These are phyloP conservation scores for Rhagium mordax DNA, from an alignment of 2,888 invertebrate genomes.

Conservation along the genomic window DNA sequence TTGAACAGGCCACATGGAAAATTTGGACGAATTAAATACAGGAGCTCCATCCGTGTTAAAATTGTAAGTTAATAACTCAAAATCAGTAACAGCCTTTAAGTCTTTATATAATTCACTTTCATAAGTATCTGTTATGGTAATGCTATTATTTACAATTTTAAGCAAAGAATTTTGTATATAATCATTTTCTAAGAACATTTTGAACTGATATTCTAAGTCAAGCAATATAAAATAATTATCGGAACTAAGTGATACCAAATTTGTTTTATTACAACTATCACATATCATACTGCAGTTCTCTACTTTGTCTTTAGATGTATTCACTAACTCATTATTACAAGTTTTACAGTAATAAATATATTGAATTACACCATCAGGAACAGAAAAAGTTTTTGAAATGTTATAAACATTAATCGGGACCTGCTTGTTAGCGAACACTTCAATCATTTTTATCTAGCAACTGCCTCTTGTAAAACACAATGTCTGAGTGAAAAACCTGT, in stretches of 20 bases:
- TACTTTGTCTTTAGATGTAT: conserved; percentile 5
- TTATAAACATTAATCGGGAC: conserved; percentile 3
- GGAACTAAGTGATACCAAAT: conserved; percentile 8
- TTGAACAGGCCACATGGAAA: conserved; percentile 14
- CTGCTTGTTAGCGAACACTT: not conserved
- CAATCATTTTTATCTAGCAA: conserved; percentile 14
- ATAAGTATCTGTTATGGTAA: conserved; percentile 9
- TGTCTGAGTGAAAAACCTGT: conserved; percentile 4
- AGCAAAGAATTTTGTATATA: conserved; percentile 9
- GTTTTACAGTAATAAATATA: conserved; percentile 6
- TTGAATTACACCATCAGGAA: conserved; percentile 5
- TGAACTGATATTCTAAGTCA: not conserved
- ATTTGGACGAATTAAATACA: conserved; percentile 13
- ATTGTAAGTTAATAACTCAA: conserved; percentile 17
- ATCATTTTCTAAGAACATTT: conserved; percentile 10
- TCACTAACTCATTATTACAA: not conserved
- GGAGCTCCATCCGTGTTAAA: conserved; percentile 21
- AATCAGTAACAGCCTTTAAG: not conserved
- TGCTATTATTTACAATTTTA: not conserved
- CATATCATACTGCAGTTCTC: conserved; percentile 7
- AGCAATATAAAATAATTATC: conserved; percentile 15
- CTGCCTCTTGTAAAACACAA: conserved; percentile 4
- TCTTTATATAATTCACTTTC: conserved; percentile 12
- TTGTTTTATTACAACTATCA: conserved; percentile 13
- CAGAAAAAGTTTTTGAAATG: conserved; percentile 3